phyloP scores from a whole-genome alignment of 2,113 vertebrate species.

The Apodemus sylvaticus region DNA sequence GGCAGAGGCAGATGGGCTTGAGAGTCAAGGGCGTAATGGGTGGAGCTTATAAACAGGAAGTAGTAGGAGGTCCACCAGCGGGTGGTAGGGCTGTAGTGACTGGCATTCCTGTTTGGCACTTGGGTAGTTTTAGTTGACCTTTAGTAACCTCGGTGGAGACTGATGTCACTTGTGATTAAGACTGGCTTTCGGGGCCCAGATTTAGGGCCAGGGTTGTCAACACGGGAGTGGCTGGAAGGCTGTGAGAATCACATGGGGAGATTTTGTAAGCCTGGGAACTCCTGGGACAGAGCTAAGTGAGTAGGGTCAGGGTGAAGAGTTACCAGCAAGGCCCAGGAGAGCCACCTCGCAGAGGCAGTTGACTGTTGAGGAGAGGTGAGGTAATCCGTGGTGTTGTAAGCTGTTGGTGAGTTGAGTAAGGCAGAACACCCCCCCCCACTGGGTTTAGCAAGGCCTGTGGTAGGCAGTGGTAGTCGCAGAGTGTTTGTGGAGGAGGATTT shows the following conservation, averaged over 20 bases:
- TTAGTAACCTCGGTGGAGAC: not conserved
- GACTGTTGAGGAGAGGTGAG: not conserved
- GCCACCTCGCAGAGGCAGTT: not conserved
- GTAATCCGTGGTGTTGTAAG: not conserved
- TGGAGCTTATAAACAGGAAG: not conserved
- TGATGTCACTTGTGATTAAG: not conserved
- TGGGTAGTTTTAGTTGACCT: not conserved
- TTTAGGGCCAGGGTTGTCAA: not conserved
- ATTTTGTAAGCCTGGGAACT: not conserved
- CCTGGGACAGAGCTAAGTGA: not conserved
- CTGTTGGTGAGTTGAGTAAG: not conserved
- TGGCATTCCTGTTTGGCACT: not conserved
- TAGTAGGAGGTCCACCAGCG: not conserved
- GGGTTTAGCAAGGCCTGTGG: not conserved
- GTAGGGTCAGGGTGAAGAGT: not conserved
- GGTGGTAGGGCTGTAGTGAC: not conserved
- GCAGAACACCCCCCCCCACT: accelerated
- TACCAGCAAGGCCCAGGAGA: not conserved
- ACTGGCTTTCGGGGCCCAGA: not conserved
- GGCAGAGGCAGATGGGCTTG: not conserved
- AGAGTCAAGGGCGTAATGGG: not conserved
- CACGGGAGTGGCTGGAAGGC: not conserved
- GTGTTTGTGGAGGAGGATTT: not conserved
- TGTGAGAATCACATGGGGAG: not conserved
- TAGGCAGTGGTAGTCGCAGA: not conserved